Conservation (phyloP, 2,888 invertebrate species). For the Chydorus sphaericus region DNA sequence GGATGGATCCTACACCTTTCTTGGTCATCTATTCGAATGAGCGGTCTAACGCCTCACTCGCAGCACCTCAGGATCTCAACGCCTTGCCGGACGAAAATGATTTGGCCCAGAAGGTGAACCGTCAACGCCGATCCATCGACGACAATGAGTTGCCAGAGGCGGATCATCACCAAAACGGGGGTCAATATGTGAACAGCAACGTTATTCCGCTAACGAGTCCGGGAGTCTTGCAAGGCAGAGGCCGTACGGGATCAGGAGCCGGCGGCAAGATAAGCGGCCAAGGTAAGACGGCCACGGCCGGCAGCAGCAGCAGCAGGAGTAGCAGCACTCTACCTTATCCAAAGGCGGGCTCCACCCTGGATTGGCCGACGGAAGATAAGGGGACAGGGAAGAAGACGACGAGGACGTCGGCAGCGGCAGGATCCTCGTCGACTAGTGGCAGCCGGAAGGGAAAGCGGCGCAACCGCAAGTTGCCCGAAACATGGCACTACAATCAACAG, state of each 20-base stretch:
- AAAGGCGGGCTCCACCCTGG: constrained; percentile 7
- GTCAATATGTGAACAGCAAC: constrained; percentile 4
- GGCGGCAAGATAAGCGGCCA: constrained; percentile 14
- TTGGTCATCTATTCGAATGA: constrained; percentile 19
- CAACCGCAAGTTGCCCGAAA: constrained; percentile 9
- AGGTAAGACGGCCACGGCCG: constrained; percentile 9
- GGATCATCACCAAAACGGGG: constrained; percentile 13
- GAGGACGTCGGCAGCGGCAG: neutral
- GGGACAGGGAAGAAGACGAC: constrained; percentile 5
- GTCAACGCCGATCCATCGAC: constrained; percentile 16
- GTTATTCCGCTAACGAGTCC: constrained; percentile 11
- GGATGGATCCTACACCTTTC: constrained; percentile 16
- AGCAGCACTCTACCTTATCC: constrained; percentile 11
- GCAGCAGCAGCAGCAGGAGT: constrained; percentile 14
- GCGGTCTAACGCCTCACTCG: constrained; percentile 16
- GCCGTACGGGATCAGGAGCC: neutral
- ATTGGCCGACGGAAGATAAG: constrained; percentile 6
- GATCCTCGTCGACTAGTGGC: neutral
- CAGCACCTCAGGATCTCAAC: neutral
- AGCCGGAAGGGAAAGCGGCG: constrained; percentile 6
- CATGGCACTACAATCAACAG: constrained; percentile 15
- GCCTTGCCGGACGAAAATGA: neutral
- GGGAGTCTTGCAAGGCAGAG: constrained; percentile 7
- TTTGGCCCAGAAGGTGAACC: neutral
- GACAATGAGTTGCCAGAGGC: constrained; percentile 19